Percentiles rank a stretch among this genome's conserved stretches.
These are phyloP conservation scores for Orchestes rusci DNA, from an alignment of 2,888 invertebrate genomes.

Conservation along the genomic window DNA sequence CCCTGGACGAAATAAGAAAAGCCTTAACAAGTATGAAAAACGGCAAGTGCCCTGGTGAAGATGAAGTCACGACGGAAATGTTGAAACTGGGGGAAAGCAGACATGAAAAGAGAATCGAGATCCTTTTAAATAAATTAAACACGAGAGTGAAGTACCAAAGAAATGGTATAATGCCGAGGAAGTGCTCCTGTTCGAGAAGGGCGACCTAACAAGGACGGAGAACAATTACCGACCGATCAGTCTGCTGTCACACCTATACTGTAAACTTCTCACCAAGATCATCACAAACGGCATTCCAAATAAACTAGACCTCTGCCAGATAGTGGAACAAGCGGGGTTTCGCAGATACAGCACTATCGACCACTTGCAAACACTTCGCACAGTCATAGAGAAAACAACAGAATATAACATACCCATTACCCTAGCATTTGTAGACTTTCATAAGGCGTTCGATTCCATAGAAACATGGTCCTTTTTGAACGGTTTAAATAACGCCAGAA, in stretches of 20 bases:
- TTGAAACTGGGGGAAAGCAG: too few species aligned
- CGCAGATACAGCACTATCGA: background rate
- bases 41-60: too few species aligned
- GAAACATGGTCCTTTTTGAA: too few species aligned
- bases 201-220: background rate
- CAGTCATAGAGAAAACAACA: background rate
- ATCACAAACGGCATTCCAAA: background rate
- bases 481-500: too few species aligned
- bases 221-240: background rate
- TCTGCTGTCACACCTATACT: background rate
- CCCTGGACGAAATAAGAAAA: too few species aligned
- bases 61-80: too few species aligned
- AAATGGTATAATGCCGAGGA: background rate
- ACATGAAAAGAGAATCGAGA: too few species aligned
- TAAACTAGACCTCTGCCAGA: background rate
- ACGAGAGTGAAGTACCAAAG: background rate
- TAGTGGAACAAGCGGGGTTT: background rate
- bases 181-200: background rate
- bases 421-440: background rate
- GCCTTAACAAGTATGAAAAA: too few species aligned
- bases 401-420: background rate
- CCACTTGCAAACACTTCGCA: background rate
- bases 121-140: too few species aligned
- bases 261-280: background rate
- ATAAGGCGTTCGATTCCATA: background rate